phyloP scores from a whole-genome alignment of 2,797 vertebrate genomes.

The Moxostoma hubbsi region DNA sequence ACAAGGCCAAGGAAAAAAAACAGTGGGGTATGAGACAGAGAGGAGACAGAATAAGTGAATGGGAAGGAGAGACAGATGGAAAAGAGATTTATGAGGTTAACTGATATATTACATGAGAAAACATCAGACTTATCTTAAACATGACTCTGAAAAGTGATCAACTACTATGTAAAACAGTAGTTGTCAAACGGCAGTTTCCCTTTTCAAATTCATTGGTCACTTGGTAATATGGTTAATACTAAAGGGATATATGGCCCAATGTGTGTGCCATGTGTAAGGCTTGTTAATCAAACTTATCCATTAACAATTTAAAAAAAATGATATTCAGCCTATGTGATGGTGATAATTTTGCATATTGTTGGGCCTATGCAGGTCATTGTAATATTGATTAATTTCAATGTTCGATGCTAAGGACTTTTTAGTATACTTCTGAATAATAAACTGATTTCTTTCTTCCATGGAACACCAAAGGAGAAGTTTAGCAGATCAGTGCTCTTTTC shows the following conservation, averaged over 20 bases:
- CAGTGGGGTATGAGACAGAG: slow-evolving; percentile 24
- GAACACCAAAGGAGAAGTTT: too few relatives aligned
- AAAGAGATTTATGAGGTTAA: not conserved
- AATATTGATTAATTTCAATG: not conserved
- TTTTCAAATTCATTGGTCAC: not conserved
- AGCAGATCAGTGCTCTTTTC: too few relatives aligned
- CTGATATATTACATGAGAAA: not conserved
- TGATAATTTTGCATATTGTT: too few relatives aligned
- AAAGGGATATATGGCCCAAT: not conserved
- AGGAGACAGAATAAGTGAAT: slow-evolving; percentile 12
- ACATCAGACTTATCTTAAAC: too few relatives aligned
- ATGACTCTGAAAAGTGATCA: too few relatives aligned
- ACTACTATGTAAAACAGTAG: too few relatives aligned
- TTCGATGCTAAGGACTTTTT: not conserved
- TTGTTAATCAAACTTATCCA: not conserved
- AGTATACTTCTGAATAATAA: not conserved
- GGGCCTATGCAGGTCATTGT: not conserved
- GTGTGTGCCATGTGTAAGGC: not conserved
- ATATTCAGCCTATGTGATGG: not conserved
- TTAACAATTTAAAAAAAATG: too few relatives aligned
- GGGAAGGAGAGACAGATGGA: slow-evolving; percentile 15
- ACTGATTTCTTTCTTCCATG: too few relatives aligned
- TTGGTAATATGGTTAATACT: not conserved
- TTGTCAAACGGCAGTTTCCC: too few relatives aligned
- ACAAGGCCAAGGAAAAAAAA: slow-evolving; percentile 63